A percentile compares a stretch with the other conserved stretches of the same genome.
Conservation (phyloP, 1,140 invertebrate species). For the Bombus impatiens region DNA sequence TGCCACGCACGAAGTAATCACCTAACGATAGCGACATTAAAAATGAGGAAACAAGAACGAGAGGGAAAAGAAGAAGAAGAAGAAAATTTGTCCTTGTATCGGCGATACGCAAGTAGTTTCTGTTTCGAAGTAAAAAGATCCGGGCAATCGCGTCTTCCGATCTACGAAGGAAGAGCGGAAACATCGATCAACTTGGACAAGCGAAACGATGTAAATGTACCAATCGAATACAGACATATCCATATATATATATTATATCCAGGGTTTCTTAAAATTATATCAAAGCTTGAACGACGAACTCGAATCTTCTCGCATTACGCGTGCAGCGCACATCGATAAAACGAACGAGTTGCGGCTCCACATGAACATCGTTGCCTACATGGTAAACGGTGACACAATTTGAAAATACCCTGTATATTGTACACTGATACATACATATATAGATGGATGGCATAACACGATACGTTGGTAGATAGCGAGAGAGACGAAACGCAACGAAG, state of each 20-base stretch:
- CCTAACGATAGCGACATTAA: background rate
- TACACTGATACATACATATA: background rate
- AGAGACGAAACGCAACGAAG: background rate
- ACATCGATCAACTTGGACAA: background rate
- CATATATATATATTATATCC: background rate
- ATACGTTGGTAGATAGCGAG: background rate
- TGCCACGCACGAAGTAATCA: accelerated
- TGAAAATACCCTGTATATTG: background rate
- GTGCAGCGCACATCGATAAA: too few relatives aligned
- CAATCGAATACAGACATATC: background rate
- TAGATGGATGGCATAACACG: background rate
- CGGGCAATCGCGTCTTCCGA: background rate
- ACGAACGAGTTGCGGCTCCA: too few relatives aligned
- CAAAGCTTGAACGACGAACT: accelerated
- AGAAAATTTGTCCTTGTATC: background rate
- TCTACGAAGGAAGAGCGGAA: background rate
- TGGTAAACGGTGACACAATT: background rate
- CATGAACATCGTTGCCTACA: too few relatives aligned
- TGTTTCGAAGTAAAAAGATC: background rate
- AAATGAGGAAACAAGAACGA: too few relatives aligned
- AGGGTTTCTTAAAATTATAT: background rate
- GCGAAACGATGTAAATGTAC: background rate
- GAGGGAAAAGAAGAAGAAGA: background rate
- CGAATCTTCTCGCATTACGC: accelerated
- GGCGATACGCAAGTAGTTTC: background rate